Percentiles rank a stretch among this genome's conserved stretches.
Conservation (phyloP, 2,113 vertebrate genomes). For the human region DNA sequence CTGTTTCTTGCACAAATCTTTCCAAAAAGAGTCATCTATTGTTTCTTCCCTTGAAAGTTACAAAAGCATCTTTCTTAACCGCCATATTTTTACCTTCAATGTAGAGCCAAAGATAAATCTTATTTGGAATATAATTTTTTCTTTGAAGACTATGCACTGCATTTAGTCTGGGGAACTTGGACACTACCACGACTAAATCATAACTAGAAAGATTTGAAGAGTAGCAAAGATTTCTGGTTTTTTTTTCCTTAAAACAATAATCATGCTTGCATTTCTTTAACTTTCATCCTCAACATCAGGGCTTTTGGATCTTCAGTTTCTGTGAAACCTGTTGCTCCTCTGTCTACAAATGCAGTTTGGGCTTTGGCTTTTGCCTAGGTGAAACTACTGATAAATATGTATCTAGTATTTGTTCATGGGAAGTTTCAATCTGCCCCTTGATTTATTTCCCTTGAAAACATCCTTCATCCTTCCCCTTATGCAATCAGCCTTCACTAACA, state of each 20-base stretch:
- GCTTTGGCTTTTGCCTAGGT: not conserved
- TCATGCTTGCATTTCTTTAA: not conserved
- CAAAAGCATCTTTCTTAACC: not conserved
- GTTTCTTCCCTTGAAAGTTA: constrained; percentile 1
- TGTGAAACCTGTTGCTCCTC: not conserved
- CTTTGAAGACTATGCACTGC: not conserved
- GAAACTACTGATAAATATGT: not conserved
- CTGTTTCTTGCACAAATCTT: not conserved
- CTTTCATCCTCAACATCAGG: not conserved
- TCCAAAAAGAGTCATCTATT: not conserved
- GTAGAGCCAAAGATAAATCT: not conserved
- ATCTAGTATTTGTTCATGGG: not conserved
- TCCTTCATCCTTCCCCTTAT: not conserved
- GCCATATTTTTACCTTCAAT: not conserved
- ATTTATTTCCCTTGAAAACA: not conserved
- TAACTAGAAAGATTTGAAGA: not conserved
- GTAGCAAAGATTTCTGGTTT: not conserved
- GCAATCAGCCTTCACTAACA: not conserved
- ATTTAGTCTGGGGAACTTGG: not conserved
- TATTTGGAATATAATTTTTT: not conserved
- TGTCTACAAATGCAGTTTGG: not conserved
- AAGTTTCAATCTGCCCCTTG: not conserved
- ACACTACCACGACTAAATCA: not conserved
- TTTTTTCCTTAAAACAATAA: not conserved
- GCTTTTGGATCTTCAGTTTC: not conserved